A percentile compares a stretch with the other conserved stretches of the same genome.
phyloP scores from a whole-genome alignment of 2,113 vertebrate genomes.

The Catharus minimus region DNA sequence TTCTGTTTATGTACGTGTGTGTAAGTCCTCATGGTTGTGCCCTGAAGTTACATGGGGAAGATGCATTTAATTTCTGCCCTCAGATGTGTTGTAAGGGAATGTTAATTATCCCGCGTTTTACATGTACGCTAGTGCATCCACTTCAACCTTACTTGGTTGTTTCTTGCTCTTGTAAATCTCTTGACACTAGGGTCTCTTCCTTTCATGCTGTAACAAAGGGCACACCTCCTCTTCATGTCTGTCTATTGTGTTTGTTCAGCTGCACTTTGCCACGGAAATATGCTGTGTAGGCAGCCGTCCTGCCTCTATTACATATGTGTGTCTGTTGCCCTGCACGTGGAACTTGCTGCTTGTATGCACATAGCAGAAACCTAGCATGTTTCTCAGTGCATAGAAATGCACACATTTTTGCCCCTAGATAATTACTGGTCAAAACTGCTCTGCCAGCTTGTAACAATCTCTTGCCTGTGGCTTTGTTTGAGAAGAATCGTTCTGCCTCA shows the following conservation, averaged over 20 bases:
- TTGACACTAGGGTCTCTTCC: fast-evolving
- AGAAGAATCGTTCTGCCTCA: background rate
- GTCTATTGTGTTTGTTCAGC: background rate
- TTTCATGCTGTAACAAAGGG: background rate
- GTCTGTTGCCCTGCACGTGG: background rate
- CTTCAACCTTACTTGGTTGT: background rate
- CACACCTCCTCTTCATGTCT: background rate
- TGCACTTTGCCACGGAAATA: background rate
- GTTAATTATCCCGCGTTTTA: background rate
- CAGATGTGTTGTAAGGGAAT: background rate
- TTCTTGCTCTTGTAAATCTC: background rate
- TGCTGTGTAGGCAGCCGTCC: background rate
- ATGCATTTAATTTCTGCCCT: background rate
- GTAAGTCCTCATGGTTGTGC: fast-evolving
- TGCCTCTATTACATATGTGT: background rate
- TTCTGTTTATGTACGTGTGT: fast-evolving
- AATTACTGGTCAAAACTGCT: background rate
- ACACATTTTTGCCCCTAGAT: background rate
- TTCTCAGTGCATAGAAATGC: background rate
- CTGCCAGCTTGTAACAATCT: background rate
- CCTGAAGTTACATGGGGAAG: background rate
- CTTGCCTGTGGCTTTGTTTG: conserved; percentile 32
- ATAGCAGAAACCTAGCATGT: background rate
- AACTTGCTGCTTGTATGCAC: background rate
- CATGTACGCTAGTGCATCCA: fast-evolving